Evolutionary conservation across 2,888 invertebrate species (phyloP), one percentile per base, ranked within the genome.

Genomic region (Eupelmus urozonus): DNA sequence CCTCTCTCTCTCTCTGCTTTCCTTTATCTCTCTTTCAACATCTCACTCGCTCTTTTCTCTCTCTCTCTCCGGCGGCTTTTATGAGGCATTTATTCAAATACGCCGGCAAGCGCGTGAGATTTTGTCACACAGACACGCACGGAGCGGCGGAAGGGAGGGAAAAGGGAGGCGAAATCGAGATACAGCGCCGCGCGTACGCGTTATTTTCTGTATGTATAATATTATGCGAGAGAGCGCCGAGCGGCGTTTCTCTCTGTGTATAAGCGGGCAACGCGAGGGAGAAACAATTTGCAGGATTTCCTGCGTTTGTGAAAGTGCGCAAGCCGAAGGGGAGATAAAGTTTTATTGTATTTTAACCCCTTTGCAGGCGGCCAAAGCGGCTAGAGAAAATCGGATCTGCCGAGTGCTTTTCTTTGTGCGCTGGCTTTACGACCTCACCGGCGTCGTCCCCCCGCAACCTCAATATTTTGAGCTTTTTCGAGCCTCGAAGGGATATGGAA

Each of bases 241-340:
- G 59, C 59, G 1, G 59, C 13, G 13, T 57, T 5, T 53, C 23
- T 11, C 20, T 57, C 16, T 57, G 25, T 57, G 27, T 20, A 53
- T 5, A 23, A 53, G 29, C 23, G 63, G 16, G n/a, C n/a, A n/a
- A n/a, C n/a, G n/a, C n/a, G 11, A 63, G 23, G 45, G 55, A 72
- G 67, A 78, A 78, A 78, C 72, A 73, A 78, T 78, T 78, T 67
- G 67, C 77, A 78, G 77, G 77, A 78, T 78, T 72, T 78, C 77
- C 77, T 73, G 77, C 71, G 74, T 55, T 53, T 42, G 63, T 53
- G 34, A 53, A 45, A 53, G 66, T 18, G 57, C n/a, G 11, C 27
- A 59, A 57, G 53, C 27, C 51, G 13, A 40, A 13, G 25, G 7
- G 27, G 5, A 25, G 59, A 76, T 34, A 70, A 72, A 63, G 55